Evolutionary conservation across 2,888 invertebrate genomes (phyloP).

Genomic region (Blastobasis adustella): DNA sequence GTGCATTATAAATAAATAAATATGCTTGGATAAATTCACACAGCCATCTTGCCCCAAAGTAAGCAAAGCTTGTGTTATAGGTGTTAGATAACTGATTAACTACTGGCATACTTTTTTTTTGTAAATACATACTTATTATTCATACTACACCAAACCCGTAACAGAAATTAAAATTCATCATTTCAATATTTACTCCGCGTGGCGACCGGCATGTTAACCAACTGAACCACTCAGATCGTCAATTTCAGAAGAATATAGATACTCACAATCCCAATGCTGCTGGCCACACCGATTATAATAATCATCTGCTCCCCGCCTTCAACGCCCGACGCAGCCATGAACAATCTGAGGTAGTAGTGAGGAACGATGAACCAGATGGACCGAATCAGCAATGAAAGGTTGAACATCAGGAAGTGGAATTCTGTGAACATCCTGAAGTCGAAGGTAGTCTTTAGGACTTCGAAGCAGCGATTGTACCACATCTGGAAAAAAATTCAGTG

Average conservation of each 20-base stretch:
- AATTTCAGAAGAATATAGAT: not conserved
- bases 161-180: no score
- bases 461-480: conserved; percentile 82
- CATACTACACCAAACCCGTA: no score
- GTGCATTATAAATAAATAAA: no score
- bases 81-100: no score
- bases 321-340: conserved; percentile 77
- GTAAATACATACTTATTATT: no score
- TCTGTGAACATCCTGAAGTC: conserved; percentile 89
- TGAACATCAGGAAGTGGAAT: conserved; percentile 86
- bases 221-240: conserved; percentile 2
- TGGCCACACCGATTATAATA: conserved; percentile 89
- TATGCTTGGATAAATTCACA: no score
- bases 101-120: no score
- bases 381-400: conserved; percentile 88
- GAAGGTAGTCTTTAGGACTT: conserved; percentile 79
- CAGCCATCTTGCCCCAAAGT: no score
- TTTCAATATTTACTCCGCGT: no score
- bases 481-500: conserved; percentile 60
- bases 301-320: conserved; percentile 85
- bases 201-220: not conserved
- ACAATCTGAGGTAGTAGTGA: conserved; percentile 86
- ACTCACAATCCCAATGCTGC: conserved; percentile 90
- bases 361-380: conserved; percentile 96
- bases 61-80: no score